Conservation (phyloP, 1,140 invertebrate genomes). For the Rhynchophorus ferrugineus region DNA sequence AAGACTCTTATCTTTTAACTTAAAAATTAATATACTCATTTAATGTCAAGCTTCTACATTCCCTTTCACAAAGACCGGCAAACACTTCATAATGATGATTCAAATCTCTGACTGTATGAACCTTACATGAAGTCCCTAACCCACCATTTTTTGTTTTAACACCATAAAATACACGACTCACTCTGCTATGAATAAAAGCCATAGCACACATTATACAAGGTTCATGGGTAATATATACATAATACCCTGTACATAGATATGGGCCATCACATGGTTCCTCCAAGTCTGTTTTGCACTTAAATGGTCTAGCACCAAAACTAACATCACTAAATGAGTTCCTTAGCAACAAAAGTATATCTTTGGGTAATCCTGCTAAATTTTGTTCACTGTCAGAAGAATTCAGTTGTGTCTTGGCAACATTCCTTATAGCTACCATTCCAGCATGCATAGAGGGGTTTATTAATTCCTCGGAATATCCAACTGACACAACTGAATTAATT, state of each 20-base stretch:
- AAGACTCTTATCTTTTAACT: neutral
- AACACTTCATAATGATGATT: constrained; percentile 90
- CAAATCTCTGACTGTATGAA: constrained; percentile 70
- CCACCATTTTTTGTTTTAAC: constrained; percentile 54
- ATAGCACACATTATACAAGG: constrained; percentile 93
- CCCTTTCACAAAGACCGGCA: constrained; percentile 28
- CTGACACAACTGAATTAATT: constrained; percentile 52
- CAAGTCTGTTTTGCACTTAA: constrained; percentile 38
- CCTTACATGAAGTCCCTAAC: constrained; percentile 58
- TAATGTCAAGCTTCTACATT: constrained; percentile 19
- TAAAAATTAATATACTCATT: neutral
- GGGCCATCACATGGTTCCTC: constrained; percentile 44
- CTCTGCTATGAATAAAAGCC: constrained; percentile 85
- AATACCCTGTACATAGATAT: constrained; percentile 86
- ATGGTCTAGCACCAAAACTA: constrained; percentile 34
- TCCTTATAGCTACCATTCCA: constrained; percentile 76
- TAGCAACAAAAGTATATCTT: constrained; percentile 23
- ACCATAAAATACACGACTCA: constrained; percentile 74
- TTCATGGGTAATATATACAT: constrained; percentile 75
- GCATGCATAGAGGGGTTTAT: constrained; percentile 76
- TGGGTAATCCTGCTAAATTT: constrained; percentile 29
- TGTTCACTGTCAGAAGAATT: constrained; percentile 39
- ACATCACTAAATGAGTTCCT: constrained; percentile 26
- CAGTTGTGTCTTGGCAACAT: constrained; percentile 72
- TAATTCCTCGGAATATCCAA: constrained; percentile 53